These are phyloP conservation scores for Elephantulus edwardii DNA, from an alignment of 2,113 vertebrate genomes.

Conservation along the genomic window DNA sequence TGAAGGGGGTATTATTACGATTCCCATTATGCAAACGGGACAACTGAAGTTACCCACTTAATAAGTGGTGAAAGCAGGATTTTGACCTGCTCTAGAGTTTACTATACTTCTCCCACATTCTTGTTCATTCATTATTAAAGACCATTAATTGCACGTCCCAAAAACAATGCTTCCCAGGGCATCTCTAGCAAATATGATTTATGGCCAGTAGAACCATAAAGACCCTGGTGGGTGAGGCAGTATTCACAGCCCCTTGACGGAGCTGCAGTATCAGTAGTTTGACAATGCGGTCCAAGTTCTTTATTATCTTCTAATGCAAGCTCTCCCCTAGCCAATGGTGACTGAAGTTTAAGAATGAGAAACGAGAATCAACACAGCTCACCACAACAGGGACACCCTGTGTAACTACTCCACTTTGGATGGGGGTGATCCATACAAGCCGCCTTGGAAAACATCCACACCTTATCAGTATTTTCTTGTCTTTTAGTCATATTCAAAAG, in stretches of 20 bases:
- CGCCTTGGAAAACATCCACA: not conserved
- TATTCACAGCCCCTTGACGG: fast-evolving
- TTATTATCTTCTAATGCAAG: not conserved
- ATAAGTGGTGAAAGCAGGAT: not conserved
- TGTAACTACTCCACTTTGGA: not conserved
- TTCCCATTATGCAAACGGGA: not conserved
- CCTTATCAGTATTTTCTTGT: not conserved
- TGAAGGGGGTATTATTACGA: not conserved
- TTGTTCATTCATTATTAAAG: not conserved
- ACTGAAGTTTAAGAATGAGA: not conserved
- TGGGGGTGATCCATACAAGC: not conserved
- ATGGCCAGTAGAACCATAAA: not conserved
- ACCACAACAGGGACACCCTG: not conserved
- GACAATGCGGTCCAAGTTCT: not conserved
- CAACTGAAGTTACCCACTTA: not conserved
- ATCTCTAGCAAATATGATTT: not conserved
- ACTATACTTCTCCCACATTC: not conserved
- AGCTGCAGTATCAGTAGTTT: not conserved
- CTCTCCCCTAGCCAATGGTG: not conserved
- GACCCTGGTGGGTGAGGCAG: not conserved
- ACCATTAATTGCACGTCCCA: not conserved
- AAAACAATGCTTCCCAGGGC: not conserved
- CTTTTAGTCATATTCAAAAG: slow-evolving; percentile 51
- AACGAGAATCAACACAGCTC: not conserved
- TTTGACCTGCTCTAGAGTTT: not conserved